Evolutionary conservation across 1,140 invertebrate genomes (phyloP), one percentile per base, ranked within the genome.

Genomic region (Andricus grossulariae): DNA sequence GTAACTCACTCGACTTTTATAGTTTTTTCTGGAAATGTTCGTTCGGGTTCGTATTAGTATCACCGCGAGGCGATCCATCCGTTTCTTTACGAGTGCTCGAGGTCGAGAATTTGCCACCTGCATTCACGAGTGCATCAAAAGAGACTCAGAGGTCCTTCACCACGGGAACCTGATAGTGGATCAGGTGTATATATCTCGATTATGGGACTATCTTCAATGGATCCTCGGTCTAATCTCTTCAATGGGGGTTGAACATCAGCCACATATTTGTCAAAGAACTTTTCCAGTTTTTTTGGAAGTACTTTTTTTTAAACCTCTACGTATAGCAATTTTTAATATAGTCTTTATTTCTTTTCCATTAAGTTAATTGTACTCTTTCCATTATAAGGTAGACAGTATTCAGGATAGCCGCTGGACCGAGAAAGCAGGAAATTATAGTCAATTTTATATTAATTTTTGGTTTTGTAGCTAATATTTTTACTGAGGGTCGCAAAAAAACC

Each of bases 1-100:
- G 49, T 71, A 76, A 80, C 72, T 74, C 32, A 55, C 74, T 49
- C 45, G 51, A 76, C 50, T 80, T 80, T 80, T 80, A 80, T 80
- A 52, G 78, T 70, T 80, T 80, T 80, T 71, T 71, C 72, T 71
- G 51, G 78, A 80, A 76, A 74, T 57, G 18, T 32, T 72, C 25
- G 16, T 32, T 60, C 57, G 11, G 32, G 21, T 32, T 19, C 6
- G n/a, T 19, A 71, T 71, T 71, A 71, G 18, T 71, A 50, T 19
- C 70, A 71, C 16, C 52, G 10, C 52, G 19, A 55, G 52, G 52
- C 16, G 52, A n/a, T 71, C 12, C 10, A 50, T 50, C 8, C 49
- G 7, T 50, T 71, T 71, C 49, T 50, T 71, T 71, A 71, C 49
- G 57, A 60, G 21, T 32, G 13, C 21, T 60, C 16, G 25, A 25